A percentile compares a stretch with the other conserved stretches of the same genome.
phyloP scores from a whole-genome alignment of 1,140 invertebrate genomes.

The Drosophila nasuta region DNA sequence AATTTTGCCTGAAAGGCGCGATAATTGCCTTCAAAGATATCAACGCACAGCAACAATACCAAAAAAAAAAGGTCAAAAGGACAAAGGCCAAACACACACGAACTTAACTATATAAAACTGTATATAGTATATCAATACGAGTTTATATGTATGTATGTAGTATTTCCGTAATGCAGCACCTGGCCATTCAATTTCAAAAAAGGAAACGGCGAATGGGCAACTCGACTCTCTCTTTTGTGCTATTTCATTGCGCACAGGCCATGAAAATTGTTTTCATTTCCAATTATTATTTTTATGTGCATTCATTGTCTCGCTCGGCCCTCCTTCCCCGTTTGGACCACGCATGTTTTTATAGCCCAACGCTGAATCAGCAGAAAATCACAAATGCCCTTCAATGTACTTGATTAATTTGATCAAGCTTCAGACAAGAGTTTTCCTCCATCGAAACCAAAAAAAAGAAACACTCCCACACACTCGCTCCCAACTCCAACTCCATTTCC shows the following conservation, averaged over 20 bases:
- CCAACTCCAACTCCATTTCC: background rate
- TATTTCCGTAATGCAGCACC: constrained; percentile 34
- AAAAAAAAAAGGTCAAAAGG: constrained; percentile 59
- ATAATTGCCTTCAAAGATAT: constrained; percentile 36
- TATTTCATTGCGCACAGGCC: constrained; percentile 59
- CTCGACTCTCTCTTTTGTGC: constrained; percentile 45
- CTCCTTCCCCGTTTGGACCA: constrained; percentile 14
- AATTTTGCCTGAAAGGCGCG: constrained; percentile 36
- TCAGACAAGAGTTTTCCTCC: constrained; percentile 14
- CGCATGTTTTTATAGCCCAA: constrained; percentile 71
- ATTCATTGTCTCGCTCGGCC: constrained; percentile 68
- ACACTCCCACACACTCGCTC: background rate
- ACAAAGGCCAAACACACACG: constrained; percentile 13
- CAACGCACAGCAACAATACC: background rate
- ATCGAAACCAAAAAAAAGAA: too few relatives aligned
- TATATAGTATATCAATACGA: background rate
- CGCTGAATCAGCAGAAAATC: constrained; percentile 69
- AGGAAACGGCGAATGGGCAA: too few relatives aligned
- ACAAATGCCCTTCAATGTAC: constrained; percentile 61
- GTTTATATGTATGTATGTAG: background rate
- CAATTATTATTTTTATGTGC: constrained; percentile 83
- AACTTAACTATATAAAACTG: background rate
- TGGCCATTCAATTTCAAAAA: constrained; percentile 32
- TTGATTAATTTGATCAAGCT: constrained; percentile 82
- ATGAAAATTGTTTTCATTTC: constrained; percentile 82